phyloP scores from a whole-genome alignment of 1,140 invertebrate species.

The Centruroides vittatus region DNA sequence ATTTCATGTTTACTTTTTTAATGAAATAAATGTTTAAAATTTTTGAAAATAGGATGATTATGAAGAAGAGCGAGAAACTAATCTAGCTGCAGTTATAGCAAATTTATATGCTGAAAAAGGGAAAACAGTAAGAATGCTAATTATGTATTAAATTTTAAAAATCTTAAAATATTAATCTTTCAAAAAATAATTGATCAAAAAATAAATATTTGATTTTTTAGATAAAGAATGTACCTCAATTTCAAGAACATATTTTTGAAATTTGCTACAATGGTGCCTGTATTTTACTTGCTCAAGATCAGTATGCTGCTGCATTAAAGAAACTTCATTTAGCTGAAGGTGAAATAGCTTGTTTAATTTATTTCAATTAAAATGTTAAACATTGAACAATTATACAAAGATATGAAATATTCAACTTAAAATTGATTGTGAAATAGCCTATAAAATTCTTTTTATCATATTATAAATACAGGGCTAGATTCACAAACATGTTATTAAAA shows the following conservation, averaged over 20 bases:
- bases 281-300: slow-evolving; percentile 51
- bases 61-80: slow-evolving; percentile 83
- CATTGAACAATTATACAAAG: no score
- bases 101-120: slow-evolving; percentile 46
- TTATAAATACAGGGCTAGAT: no score
- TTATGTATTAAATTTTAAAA: not conserved
- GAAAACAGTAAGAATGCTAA: not conserved
- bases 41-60: slow-evolving; percentile 55
- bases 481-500: no score
- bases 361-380: no score
- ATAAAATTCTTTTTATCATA: no score
- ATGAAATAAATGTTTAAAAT: slow-evolving; percentile 27
- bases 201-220: slow-evolving; percentile 10
- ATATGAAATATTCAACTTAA: no score
- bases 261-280: slow-evolving; percentile 79
- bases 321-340: slow-evolving; percentile 63
- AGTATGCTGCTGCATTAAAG: slow-evolving; percentile 57
- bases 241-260: slow-evolving; percentile 61
- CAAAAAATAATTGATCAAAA: slow-evolving; percentile 6
- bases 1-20: no score
- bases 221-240: slow-evolving; percentile 35
- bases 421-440: no score
- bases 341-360: no score
- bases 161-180: slow-evolving; percentile 3
- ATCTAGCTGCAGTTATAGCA: slow-evolving; percentile 74